These are phyloP conservation scores for Terrapene triunguis DNA, from an alignment of 2,113 vertebrate genomes.

Conservation along the genomic window DNA sequence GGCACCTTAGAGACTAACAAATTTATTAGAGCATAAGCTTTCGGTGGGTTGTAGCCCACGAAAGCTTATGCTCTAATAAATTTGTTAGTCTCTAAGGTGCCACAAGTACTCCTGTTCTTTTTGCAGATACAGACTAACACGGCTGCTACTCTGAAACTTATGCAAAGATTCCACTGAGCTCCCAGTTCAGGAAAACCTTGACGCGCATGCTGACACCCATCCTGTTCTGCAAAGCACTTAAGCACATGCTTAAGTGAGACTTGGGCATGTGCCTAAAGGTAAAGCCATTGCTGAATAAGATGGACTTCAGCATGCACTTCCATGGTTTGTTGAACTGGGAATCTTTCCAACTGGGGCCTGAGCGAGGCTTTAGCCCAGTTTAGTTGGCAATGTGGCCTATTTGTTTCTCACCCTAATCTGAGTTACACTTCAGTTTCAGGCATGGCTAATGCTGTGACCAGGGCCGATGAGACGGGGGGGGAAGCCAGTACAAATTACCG, in stretches of 20 bases:
- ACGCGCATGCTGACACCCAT: accelerated
- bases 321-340: not conserved
- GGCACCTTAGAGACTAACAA: too few species aligned
- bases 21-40: too few species aligned
- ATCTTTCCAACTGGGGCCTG: not conserved
- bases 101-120: too few species aligned
- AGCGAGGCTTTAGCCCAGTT: not conserved
- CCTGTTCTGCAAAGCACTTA: not conserved
- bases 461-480: too few species aligned
- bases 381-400: not conserved
- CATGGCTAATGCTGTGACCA: not conserved
- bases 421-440: accelerated
- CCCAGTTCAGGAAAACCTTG: not conserved
- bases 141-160: too few species aligned
- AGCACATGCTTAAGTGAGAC: not conserved
- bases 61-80: too few species aligned
- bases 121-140: too few species aligned
- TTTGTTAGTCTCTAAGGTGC: too few species aligned
- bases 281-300: not conserved
- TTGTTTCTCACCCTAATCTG: accelerated
- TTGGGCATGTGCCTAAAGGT: not conserved
- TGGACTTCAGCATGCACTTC: accelerated
- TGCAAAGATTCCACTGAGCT: accelerated
- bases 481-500: too few species aligned
- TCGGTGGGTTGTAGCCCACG: too few species aligned